Evolutionary conservation across 1,140 invertebrate species (phyloP).

Genomic region (Sinella curviseta): DNA sequence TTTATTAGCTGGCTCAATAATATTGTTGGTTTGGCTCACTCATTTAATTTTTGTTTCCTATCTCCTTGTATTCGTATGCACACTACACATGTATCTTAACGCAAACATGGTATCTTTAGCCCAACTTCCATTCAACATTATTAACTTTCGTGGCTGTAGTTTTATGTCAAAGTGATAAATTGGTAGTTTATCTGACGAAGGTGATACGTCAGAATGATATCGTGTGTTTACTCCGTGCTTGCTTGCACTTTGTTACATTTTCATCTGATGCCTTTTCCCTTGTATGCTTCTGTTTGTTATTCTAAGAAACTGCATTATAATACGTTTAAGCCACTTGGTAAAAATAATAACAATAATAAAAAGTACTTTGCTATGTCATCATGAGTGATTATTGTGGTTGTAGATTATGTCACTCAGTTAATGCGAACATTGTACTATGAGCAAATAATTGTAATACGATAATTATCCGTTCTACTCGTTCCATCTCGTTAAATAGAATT

Average conservation of each 20-base stretch:
- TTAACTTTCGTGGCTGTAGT: background rate
- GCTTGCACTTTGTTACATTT: conserved; percentile 9
- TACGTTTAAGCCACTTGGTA: too few species aligned
- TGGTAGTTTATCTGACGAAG: background rate
- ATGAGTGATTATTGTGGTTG: background rate
- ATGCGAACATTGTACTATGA: too few species aligned
- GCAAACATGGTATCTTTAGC: too few species aligned
- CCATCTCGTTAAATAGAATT: too few species aligned
- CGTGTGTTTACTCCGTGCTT: conserved; percentile 6
- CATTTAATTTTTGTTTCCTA: too few species aligned
- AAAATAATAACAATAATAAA: too few species aligned
- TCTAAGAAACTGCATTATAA: background rate
- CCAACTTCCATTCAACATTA: background rate
- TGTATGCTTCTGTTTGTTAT: background rate
- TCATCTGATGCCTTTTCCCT: background rate
- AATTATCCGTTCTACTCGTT: too few species aligned
- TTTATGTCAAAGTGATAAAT: conserved; percentile 11
- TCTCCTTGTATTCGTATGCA: too few species aligned
- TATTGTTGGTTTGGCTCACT: too few species aligned
- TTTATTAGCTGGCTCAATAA: background rate
- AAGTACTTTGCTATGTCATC: background rate
- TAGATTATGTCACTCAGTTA: conserved; percentile 12
- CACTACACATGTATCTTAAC: too few species aligned
- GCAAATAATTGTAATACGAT: too few species aligned
- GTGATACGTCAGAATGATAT: conserved; percentile 4